phyloP scores from a whole-genome alignment of 2,888 invertebrate genomes.

The Polydrusus cervinus region DNA sequence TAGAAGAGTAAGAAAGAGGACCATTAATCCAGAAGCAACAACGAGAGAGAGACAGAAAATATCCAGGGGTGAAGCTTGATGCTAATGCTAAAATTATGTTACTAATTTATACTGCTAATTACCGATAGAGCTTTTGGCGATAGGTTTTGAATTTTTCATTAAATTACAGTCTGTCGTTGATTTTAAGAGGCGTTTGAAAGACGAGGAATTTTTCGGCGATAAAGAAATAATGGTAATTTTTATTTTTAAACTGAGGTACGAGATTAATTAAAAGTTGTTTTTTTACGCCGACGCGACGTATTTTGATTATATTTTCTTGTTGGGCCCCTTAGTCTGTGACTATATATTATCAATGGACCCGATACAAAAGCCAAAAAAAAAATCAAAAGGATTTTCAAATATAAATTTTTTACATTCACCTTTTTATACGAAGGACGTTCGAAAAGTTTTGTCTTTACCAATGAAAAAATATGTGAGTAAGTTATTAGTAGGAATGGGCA shows the following conservation, averaged over 20 bases:
- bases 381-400: no score
- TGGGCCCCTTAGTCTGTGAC: neutral
- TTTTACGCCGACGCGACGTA: constrained; percentile 1
- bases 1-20: constrained; percentile 10
- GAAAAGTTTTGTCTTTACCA: no score
- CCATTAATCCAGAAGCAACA: constrained; percentile 12
- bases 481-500: no score
- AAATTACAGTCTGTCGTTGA: constrained; percentile 51
- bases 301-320: constrained; percentile 8
- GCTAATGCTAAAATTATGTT: constrained; percentile 66
- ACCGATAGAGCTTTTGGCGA: constrained; percentile 57
- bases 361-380: neutral
- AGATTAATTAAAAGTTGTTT: constrained; percentile 37
- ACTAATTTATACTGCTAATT: constrained; percentile 63
- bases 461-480: no score
- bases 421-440: no score
- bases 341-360: neutral
- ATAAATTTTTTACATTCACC: no score
- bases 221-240: constrained; percentile 42
- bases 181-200: constrained; percentile 42
- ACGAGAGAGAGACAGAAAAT: constrained; percentile 33
- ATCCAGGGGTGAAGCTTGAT: constrained; percentile 58
- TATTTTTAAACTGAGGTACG: constrained; percentile 27
- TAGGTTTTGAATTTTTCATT: constrained; percentile 55
- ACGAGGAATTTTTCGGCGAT: constrained; percentile 34